These are phyloP conservation scores for Xylota sylvarum DNA, from an alignment of 2,888 invertebrate genomes.

Conservation along the genomic window DNA sequence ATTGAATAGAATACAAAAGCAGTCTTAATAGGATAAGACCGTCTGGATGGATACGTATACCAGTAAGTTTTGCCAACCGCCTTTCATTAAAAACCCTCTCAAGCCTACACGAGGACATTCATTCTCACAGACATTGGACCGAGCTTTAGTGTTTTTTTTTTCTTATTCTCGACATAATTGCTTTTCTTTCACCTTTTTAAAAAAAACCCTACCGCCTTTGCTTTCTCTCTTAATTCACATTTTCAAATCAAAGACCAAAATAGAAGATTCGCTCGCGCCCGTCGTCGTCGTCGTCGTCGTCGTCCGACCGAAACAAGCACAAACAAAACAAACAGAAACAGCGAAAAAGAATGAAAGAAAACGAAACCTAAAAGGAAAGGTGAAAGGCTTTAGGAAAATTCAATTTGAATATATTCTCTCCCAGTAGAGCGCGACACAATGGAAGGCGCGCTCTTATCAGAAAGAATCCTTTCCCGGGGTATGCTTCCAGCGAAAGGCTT, in stretches of 20 bases:
- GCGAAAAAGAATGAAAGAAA: conserved; percentile 8
- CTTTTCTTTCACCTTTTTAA: conserved; percentile 54
- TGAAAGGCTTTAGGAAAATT: conserved; percentile 68
- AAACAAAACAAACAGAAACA: conserved; percentile 12
- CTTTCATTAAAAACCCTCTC: conserved; percentile 5
- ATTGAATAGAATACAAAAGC: conserved; percentile 25
- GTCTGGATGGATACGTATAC: conserved; percentile 30
- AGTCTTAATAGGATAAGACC: conserved; percentile 62
- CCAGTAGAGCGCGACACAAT: conserved; percentile 45
- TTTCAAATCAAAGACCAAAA: conserved; percentile 44
- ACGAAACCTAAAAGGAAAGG: conserved; percentile 7
- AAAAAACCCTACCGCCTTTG: not conserved
- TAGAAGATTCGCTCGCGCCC: not conserved
- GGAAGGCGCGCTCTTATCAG: conserved; percentile 47
- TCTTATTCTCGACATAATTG: conserved; percentile 57
- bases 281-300: not conserved
- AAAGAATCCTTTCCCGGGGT: conserved; percentile 40
- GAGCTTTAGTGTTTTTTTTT: conserved; percentile 20
- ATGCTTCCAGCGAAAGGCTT: conserved; percentile 41
- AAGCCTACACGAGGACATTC: conserved; percentile 7
- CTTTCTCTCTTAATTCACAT: conserved; percentile 4
- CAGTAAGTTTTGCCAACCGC: not conserved
- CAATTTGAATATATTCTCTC: conserved; percentile 69
- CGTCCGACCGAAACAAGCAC: not conserved
- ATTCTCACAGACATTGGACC: conserved; percentile 2